Conservation (phyloP, 2,888 invertebrate species). For the Polydesmus complanatus region DNA sequence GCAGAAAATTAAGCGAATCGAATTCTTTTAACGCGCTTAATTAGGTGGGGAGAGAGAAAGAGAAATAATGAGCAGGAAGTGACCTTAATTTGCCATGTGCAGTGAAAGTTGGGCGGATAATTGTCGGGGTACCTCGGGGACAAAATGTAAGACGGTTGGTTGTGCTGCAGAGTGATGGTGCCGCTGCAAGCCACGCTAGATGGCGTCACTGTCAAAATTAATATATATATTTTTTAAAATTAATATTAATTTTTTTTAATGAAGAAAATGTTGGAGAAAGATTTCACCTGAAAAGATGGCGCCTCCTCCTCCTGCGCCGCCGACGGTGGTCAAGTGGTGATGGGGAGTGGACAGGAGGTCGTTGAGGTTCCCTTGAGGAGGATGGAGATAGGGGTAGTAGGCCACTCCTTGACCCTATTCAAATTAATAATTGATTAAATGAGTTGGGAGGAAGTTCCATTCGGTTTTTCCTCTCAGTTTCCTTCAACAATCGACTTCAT, state of each 20-base stretch:
- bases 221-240: no score
- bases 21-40: no score
- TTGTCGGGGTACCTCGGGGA: conserved; percentile 7
- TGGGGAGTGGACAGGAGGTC: neutral
- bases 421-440: neutral
- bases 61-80: no score
- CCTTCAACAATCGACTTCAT: no score
- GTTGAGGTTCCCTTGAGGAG: neutral
- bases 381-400: neutral
- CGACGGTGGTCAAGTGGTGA: neutral
- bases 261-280: no score
- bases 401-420: neutral
- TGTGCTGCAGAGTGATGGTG: neutral
- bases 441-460: no score
- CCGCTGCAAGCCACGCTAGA: neutral
- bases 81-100: conserved; percentile 9
- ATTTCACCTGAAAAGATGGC: neutral
- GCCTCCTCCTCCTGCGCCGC: neutral
- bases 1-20: no score
- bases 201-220: neutral
- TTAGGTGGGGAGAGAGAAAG: no score
- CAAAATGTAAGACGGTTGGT: neutral
- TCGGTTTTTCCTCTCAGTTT: no score
- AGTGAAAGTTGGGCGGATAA: conserved; percentile 9
- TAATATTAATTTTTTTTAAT: neutral